These are phyloP conservation scores for Sycophaga agraensis DNA, from an alignment of 1,140 invertebrate species.

Conservation along the genomic window DNA sequence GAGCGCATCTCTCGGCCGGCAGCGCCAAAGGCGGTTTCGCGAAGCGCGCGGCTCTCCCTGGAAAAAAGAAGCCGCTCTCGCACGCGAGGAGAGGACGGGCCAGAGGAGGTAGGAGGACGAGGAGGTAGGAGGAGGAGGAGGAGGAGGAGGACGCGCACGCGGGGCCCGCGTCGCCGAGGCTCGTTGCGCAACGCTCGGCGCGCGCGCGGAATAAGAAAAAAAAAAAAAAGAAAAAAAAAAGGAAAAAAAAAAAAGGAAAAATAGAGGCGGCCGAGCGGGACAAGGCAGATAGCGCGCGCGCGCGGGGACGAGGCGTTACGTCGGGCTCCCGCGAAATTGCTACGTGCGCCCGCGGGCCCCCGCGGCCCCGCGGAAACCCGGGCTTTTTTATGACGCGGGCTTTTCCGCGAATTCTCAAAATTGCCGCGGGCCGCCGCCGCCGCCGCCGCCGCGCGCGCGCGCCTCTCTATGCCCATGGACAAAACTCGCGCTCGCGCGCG, in stretches of 20 bases:
- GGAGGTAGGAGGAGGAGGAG: no score
- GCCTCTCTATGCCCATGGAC: not conserved
- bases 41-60: not conserved
- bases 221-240: no score
- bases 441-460: no score
- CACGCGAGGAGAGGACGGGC: no score
- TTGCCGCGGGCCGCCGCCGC: not conserved
- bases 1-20: not conserved
- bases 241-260: no score
- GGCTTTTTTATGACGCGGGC: conserved; percentile 25
- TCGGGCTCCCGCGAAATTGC: conserved; percentile 48
- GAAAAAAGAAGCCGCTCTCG: no score
- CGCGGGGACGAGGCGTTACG: conserved; percentile 45
- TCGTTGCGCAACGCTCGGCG: no score
- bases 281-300: no score
- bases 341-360: conserved; percentile 31
- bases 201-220: no score
- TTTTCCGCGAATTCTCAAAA: conserved; percentile 31
- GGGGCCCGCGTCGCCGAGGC: not conserved
- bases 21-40: not conserved
- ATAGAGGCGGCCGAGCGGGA: no score
- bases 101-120: no score
- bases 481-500: conserved; percentile 3
- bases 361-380: conserved; percentile 3
- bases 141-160: no score